A percentile compares a stretch with the other conserved stretches of the same genome.
phyloP scores from a whole-genome alignment of 2,113 vertebrate species.

The Mustela nigripes region DNA sequence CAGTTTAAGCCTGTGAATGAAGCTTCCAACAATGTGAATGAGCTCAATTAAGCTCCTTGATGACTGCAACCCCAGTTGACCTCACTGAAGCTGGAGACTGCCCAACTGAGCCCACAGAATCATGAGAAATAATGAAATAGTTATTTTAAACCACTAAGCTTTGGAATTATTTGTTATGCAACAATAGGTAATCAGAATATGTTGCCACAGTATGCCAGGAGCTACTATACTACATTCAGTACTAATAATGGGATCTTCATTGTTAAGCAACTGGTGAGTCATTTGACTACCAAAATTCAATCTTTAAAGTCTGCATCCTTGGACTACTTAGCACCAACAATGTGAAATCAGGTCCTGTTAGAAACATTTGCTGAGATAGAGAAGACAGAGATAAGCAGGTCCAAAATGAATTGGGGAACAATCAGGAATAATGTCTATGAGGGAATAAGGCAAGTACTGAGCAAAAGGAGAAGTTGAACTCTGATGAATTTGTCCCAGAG shows the following conservation, averaged over 20 bases:
- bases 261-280: not conserved
- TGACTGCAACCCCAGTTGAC: not conserved
- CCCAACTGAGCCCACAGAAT: not conserved
- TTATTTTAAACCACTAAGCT: constrained; percentile 6
- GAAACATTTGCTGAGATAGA: not conserved
- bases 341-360: not conserved
- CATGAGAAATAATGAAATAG: constrained; percentile 22
- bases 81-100: not conserved
- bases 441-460: not conserved
- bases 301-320: not conserved
- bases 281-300: not conserved
- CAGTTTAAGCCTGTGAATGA: not conserved
- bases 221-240: not conserved
- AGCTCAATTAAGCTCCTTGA: not conserved
- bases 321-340: not conserved
- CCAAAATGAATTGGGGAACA: not conserved
- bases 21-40: not conserved
- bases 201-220: not conserved
- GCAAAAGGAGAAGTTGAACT: not conserved
- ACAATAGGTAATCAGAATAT: not conserved
- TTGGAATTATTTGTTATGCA: constrained; percentile 37
- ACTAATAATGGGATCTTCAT: not conserved
- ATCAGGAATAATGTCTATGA: not conserved
- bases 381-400: not conserved
- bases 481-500: not conserved